phyloP scores from a whole-genome alignment of 2,797 vertebrate genomes.

The Gila robusta region DNA sequence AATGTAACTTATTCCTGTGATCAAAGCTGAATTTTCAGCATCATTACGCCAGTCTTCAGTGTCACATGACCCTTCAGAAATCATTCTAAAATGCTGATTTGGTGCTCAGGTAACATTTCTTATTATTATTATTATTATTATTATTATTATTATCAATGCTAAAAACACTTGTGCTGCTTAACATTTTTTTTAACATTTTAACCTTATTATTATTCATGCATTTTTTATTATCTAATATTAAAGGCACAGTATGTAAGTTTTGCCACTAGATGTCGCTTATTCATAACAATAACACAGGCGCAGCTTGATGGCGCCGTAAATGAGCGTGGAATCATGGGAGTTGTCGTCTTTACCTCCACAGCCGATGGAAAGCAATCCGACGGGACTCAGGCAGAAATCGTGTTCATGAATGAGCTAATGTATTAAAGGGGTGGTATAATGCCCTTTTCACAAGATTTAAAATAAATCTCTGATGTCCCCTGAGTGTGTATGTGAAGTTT shows the following conservation, averaged over 20 bases:
- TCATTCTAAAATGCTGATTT: background rate
- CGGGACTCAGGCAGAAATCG: no score
- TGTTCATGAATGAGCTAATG: no score
- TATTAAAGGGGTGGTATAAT: no score
- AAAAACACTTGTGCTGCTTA: background rate
- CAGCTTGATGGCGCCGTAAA: background rate
- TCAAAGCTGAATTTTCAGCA: constrained; percentile 4
- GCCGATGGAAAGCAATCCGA: background rate
- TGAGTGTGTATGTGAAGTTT: no score
- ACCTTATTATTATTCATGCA: background rate
- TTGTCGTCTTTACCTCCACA: background rate
- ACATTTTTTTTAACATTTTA: background rate
- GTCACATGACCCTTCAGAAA: constrained; percentile 2
- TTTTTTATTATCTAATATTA: background rate
- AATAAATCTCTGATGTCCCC: no score
- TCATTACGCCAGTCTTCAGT: constrained; percentile 9
- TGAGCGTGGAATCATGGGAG: background rate
- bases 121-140: background rate
- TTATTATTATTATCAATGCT: background rate
- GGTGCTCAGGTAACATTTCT: background rate
- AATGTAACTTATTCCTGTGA: constrained; percentile 8
- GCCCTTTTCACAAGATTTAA: no score
- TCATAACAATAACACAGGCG: background rate
- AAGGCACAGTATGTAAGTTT: background rate
- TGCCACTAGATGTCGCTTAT: background rate